Evolutionary conservation across 2,797 vertebrate genomes (phyloP), one percentile per base, ranked within the genome.

Genomic region (Gallinago nigripennis): DNA sequence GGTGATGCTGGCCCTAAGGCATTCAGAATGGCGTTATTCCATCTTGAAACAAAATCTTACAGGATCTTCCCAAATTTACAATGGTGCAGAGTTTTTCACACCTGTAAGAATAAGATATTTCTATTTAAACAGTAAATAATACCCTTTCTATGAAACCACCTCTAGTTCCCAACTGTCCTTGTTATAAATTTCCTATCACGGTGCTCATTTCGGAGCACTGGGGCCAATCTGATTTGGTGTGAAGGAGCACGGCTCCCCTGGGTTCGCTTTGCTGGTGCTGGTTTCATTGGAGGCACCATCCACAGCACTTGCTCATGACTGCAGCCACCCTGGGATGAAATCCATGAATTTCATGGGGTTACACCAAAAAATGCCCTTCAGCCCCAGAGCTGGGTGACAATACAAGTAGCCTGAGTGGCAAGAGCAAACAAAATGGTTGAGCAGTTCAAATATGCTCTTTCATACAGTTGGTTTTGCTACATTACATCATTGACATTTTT

Each of bases 401-500:
- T 9, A 61, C 31, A 46, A 75, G 41, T 4, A 87, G 48, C 31
- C 37, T 50, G 76, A 88, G 65, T 48, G 75, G 43, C 37, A 86
- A 71, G 35, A 71, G 41, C 33, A 64, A 41, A 14, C 0, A 53
- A 61, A 91, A 64, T 15, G 20, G n/a, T 9, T 35, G 78, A 90
- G 50, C 60, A 72, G 58, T 25, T 75, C 37, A 45, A 46, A 73
- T 50, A 71, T 41, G 79, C 33, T 86, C 61, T 92, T 90, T 51
- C 78, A 90, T 45, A 72, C 48, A 61, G n/a, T 35, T 80, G 72
- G 2, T 86, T 87, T 81, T 88, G 64, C 60, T 90, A 20, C 50
- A 35, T 92, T 82, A 90, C 69, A 68, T 89, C 86, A 86, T 31
- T 70, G 60, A n/a, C 64, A 16, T 93, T 95, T 95, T 92, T 90